Evolutionary conservation across 1,140 invertebrate genomes (phyloP), one percentile per base, ranked within the genome.

Genomic region (Drosophila watanabei): DNA sequence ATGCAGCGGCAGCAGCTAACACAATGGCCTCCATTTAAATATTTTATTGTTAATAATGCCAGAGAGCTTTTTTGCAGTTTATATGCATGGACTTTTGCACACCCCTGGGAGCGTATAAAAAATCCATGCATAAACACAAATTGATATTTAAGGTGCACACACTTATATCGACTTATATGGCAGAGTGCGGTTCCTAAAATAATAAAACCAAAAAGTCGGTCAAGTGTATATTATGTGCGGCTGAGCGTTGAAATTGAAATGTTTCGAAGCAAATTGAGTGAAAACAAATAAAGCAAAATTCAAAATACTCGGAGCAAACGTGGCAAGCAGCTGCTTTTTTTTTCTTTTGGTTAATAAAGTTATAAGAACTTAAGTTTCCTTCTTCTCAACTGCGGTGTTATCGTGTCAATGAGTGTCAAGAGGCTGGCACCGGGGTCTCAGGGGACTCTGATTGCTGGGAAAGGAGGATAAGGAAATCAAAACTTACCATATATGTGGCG

Each of bases 401-500:
- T 66, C 37, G 37, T 18, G 46, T 16, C 14, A n/a, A 45, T 20
- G 24, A 14, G 20, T 24, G 20, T 24, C 45, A 14, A 24, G 45
- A 20, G 20, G 6, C 11, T 14, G 20, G 20, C 20, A 14, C 20
- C 8, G 13, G 14, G 52, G 52, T 20, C 32, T 46, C 56, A 11
- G 32, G 18, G 18, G 33, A 49, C 35, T 49, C 13, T 43, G 39
- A 65, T 61, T 62, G 24, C 39, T 28, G 2, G 20, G 46, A 13
- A 35, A 28, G 14, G 5, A 46, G 14, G 37, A 28, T 59, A 45
- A 24, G 20, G 14, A 18, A 52, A 48, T 37, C 41, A 60, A 37
- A 45, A 66, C 91, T 93, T 94, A 97, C 96, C 96, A 97, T 97
- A 93, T 97, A 97, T 79, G 96, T 97, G 63, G 96, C 96, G 89